Conservation (phyloP, 2,113 vertebrate species). For the Glareola pratincola region DNA sequence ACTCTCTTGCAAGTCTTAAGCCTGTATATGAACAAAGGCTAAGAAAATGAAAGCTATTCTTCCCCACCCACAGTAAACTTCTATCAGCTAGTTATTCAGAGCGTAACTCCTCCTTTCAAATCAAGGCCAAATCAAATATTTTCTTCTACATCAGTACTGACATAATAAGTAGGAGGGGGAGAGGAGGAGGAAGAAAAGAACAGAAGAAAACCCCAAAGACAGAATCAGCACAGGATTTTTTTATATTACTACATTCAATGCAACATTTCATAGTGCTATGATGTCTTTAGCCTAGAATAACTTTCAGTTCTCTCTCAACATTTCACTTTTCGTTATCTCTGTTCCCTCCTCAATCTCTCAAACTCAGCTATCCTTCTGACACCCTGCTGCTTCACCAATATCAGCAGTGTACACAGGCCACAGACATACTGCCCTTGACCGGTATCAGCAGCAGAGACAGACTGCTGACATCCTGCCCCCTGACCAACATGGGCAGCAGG, state of each 20-base stretch:
- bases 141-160: not conserved
- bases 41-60: not conserved
- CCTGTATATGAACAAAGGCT: not conserved
- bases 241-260: fast-evolving
- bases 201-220: not conserved
- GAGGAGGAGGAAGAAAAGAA: not conserved
- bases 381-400: not conserved
- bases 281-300: not conserved
- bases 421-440: not conserved
- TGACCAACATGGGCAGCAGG: not conserved
- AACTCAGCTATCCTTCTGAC: not conserved
- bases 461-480: not conserved
- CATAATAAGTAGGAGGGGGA: not conserved
- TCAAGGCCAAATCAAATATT: not conserved
- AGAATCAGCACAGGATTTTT: not conserved
- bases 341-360: not conserved
- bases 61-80: not conserved
- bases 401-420: not conserved
- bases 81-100: not conserved
- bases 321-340: not conserved
- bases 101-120: constrained; percentile 14
- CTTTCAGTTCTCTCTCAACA: not conserved
- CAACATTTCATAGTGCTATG: not conserved
- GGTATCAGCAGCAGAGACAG: not conserved
- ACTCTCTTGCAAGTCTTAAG: not conserved